Evolutionary conservation across 2,888 invertebrate species (phyloP), one percentile per base, ranked within the genome.

Genomic region (Ceramica pisi): DNA sequence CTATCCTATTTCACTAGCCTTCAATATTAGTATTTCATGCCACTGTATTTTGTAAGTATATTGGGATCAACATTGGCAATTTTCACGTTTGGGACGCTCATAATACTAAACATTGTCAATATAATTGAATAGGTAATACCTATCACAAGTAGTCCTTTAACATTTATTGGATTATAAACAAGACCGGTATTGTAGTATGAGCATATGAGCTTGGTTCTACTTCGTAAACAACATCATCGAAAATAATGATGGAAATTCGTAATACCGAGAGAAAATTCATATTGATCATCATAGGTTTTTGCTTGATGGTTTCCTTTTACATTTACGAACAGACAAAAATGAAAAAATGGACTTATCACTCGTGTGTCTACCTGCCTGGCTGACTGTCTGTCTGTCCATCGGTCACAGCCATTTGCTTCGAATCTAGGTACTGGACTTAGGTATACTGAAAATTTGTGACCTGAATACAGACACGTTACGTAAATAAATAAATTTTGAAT

Each of bases 41-140:
- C 31, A 48, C n/a, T 60, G 44, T 44, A 12, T 16, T 16, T n/a
- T 4, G 4, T 23, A 35, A n/a, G 38, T 41, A 48, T 51, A 23
- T 38, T 38, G 3, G 12, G 26, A 60, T 57, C 65, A 26, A 72
- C 21, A 72, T 41, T 62, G 53, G 50, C 21, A 63, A 75, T 76
- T n/a, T 23, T 50, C 53, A 44, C 41, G 16, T 59, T 63, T 12
- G 8, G 1, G 38, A 46, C 21, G 41, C 56, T 2, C 57, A 26
- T 41, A 23, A 44, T 14, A 46, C 44, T 50, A 21, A 64, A 63
- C 38, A 55, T 51, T 44, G 8, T 56, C 41, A 48, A 44, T 10
- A 60, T 16, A 62, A 41, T 59, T 59, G 9, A 46, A 59, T 41
- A 41, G 14, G 14, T 48, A 46, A 59, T 41, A 41, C 5, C 5